A percentile compares a stretch with the other conserved stretches of the same genome.
phyloP scores from a whole-genome alignment of 2,888 invertebrate genomes.

The Cephalotes varians region DNA sequence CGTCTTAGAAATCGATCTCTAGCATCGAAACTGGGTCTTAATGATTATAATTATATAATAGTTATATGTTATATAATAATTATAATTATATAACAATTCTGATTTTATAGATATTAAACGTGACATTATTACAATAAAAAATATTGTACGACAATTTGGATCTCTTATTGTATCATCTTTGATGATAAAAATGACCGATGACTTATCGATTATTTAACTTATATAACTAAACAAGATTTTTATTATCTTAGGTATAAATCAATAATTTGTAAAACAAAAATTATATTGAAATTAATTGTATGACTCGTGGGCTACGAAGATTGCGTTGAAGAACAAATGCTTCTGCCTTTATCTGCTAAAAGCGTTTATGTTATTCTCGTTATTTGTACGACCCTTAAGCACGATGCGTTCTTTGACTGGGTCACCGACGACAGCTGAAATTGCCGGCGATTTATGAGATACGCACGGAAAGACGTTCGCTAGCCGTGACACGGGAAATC shows the following conservation, averaged over 20 bases:
- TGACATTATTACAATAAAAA: background rate
- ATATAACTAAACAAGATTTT: background rate
- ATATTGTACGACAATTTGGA: background rate
- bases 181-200: background rate
- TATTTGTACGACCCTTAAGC: background rate
- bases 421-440: conserved; percentile 58
- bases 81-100: too few relatives aligned
- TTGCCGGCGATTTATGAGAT: conserved; percentile 65
- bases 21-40: too few relatives aligned
- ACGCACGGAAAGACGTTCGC: conserved; percentile 25
- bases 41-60: background rate
- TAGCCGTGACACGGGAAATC: conserved; percentile 53
- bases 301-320: background rate
- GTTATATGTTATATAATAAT: too few relatives aligned
- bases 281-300: background rate
- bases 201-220: background rate
- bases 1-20: too few relatives aligned
- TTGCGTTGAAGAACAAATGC: background rate
- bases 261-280: background rate
- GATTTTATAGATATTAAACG: background rate
- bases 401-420: conserved; percentile 17
- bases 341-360: background rate
- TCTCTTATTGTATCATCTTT: background rate
- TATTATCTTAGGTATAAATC: background rate
- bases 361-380: background rate